Conservation (phyloP, 1,140 invertebrate species). For the Euwallacea fornicatus region DNA sequence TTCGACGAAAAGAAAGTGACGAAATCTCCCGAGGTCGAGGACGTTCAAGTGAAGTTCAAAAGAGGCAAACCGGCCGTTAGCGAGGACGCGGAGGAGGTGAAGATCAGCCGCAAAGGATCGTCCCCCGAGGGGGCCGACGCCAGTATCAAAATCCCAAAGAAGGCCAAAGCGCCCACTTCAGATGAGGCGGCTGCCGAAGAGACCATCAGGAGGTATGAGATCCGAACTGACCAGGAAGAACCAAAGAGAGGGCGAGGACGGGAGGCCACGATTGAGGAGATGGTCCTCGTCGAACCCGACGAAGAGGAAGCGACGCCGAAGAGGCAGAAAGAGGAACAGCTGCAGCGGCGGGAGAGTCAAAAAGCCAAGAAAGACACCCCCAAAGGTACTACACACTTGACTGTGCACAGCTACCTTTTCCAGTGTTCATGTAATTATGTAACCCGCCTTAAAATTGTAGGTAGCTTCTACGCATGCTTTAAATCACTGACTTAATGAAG, state of each 20-base stretch:
- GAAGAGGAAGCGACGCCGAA: slow-evolving; percentile 51
- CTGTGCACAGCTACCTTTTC: background rate
- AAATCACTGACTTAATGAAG: no score
- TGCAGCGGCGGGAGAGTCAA: slow-evolving; percentile 47
- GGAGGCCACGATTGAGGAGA: slow-evolving; percentile 34
- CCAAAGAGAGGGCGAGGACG: slow-evolving; percentile 32
- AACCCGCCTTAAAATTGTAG: background rate
- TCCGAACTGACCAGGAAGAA: slow-evolving; percentile 52
- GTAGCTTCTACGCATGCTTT: background rate
- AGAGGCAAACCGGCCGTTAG: slow-evolving; percentile 27
- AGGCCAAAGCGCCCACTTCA: slow-evolving; percentile 19
- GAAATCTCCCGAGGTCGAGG: slow-evolving; percentile 30
- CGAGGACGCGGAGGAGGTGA: slow-evolving; percentile 34
- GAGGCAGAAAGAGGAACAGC: slow-evolving; percentile 56
- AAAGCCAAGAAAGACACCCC: slow-evolving; percentile 52
- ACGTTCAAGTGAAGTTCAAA: slow-evolving; percentile 34
- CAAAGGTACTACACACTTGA: slow-evolving; percentile 40
- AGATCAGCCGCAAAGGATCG: slow-evolving; percentile 40
- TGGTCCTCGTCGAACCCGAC: slow-evolving; percentile 38
- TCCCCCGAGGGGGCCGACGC: slow-evolving; percentile 40
- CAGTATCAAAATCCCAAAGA: slow-evolving; percentile 28
- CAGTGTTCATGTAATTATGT: no score
- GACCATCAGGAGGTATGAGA: slow-evolving; percentile 36
- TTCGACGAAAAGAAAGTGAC: background rate
- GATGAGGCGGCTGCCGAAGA: slow-evolving; percentile 35